Evolutionary conservation across 35 echinoderm and acorn worm genomes (phyloP), one percentile per base, ranked within the genome.

Genomic region (Stichopus chloronotus): DNA sequence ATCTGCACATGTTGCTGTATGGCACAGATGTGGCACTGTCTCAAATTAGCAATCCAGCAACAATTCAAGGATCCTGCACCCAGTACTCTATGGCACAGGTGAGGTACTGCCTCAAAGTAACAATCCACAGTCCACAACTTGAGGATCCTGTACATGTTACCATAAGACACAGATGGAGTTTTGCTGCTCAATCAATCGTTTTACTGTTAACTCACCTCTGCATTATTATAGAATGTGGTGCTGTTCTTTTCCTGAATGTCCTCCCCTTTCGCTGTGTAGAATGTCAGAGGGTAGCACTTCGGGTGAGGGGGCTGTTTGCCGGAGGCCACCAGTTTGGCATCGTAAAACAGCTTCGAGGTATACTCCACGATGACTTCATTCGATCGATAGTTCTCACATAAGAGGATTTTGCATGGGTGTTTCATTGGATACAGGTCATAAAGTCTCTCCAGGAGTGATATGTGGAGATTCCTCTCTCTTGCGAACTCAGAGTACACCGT

Each of bases 221-320:
- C 93, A 87, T 96, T 99, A 68, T 99, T 99, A 76, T 96, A 99
- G 56, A 94, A 99, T 3, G 97, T 87, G 12, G 94, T 96, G 83
- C 97, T 99, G 88, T 99, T 99, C 92, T 96, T 99, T 81, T 99
- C 97, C 76, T 99, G 97, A 8, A 99, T 74, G 25, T 99, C 97
- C 95, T 99, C 97, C 52, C 97, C 97, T 61, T 95, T 94, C 9
- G 97, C 95, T 12, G 97, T 99, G 92, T 95, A 99, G 87, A 99
- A 99, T 0, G 97, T 95, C 92, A 99, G 80, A 8, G 97, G 95
- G 61, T 96, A 95, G 74, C 88, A 96, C 72, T 93, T 95, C 13
- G 83, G 87, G 81, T 96, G 95, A 0, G 79, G 16, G 0, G 94
- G 95, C 84, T 99, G 97, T 81, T 99, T 96, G 59, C 97, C 97